Evolutionary conservation across 2,888 invertebrate genomes (phyloP), one percentile per base, ranked within the genome.

Genomic region (Plagodis dolabraria): DNA sequence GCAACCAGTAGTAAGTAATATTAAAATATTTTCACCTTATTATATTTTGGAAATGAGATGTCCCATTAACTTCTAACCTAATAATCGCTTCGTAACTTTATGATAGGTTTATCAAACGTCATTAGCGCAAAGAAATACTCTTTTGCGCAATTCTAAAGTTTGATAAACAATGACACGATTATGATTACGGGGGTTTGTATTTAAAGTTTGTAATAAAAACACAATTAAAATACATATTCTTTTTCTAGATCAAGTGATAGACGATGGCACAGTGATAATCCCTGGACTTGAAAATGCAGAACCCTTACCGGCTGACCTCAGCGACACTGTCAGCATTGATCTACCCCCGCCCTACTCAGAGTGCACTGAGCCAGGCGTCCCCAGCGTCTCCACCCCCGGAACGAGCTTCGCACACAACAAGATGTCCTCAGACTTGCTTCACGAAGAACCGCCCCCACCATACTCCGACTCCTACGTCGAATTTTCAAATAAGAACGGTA

Each of bases 371-470:
- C 38, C 6, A 35, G n/a, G 46, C 9, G 2, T 11, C 35, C 45
- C 46, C 56, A n/a, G 52, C 0, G 40, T 40, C 10, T 40, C 10
- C 5, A 12, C 12, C 11, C 43, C 43, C 0, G 43, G 12, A 6
- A 8, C 43, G 0, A 12, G 57, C 62, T 42, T 43, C 4, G 54
- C 43, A 34, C 61, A 50, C 33, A 53, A 58, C 43, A 55, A 51
- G 38, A 7, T 33, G 2, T 45, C 8, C 12, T n/a, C 42, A 7
- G 49, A 51, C 12, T 11, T 22, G 0, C 35, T 9, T 5, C 11
- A 50, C 12, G 87, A 86, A 33, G 86, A 87, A 11, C 83, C 86
- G 0, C 90, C 90, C 0, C 90, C 90, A 0, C 87, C 90, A 0
- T 90, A 90, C 73, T 83, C 87, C 6, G 85, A 82, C 7, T 86